Conservation (phyloP, 2,797 vertebrate species). For the Lacerta agilis region DNA sequence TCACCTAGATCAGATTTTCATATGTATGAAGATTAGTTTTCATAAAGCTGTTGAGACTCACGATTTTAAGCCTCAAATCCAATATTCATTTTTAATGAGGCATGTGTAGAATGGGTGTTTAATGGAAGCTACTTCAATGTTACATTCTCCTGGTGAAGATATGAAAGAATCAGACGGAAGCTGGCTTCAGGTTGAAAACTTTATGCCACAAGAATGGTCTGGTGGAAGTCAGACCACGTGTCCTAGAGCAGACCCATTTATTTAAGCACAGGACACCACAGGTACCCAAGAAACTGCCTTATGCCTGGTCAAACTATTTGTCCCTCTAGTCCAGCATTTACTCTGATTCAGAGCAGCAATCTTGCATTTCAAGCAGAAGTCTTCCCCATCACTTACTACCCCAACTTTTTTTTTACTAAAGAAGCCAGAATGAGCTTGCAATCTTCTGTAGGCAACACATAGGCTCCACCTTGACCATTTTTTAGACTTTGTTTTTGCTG, state of each 20-base stretch:
- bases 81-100: background rate
- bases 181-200: background rate
- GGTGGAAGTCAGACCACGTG: background rate
- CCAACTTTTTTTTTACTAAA: background rate
- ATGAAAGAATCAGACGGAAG: background rate
- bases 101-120: background rate
- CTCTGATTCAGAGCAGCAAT: background rate
- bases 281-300: background rate
- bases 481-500: background rate
- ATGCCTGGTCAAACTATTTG: background rate
- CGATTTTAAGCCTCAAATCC: conserved; percentile 20
- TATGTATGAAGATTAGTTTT: background rate
- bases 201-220: background rate
- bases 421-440: background rate
- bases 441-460: too few relatives aligned
- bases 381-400: background rate
- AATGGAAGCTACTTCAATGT: conserved; percentile 13
- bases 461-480: background rate
- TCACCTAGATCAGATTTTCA: conserved; percentile 26
- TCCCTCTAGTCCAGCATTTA: background rate
- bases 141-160: background rate
- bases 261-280: background rate
- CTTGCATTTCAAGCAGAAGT: too few relatives aligned
- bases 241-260: background rate
- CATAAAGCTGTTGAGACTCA: conserved; percentile 9